Base-by-base conservation (phyloP, 1,140 invertebrate genomes). In the Ganaspis sp. region DNA sequence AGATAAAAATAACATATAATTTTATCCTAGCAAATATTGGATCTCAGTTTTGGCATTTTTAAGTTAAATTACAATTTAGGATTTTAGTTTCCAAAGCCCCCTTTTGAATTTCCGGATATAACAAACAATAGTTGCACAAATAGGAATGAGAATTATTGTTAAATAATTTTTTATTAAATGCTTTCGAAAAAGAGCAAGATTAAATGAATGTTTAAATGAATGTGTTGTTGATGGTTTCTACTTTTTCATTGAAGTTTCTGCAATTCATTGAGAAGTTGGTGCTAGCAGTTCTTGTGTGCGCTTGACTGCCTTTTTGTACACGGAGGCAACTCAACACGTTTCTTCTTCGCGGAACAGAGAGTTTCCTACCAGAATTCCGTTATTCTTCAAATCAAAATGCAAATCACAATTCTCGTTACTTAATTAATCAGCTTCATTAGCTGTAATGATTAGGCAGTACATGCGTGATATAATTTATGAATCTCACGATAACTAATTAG, bases 351-450 rank as follows among this genome's bases (percentile, higher is more conserved):
- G 23, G 26, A 34, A 29, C 58, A 64, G 12, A 29, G 15, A 64
- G 23, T 12, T 4, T 9, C 11, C 23, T 15, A 4, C 21, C 9
- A 26, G 9, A 64, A 64, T n/a, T 64, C 58, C 58, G 58, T 64
- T 34, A 64, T 64, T 64, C 58, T 64, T 64, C 15, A 64, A 64
- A 64, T 64, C 58, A 64, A 29, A 64, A 64, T 64, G 58, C 26
- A 64, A 64, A 64, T 64, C 58, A n/a, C 23, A 64, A 34, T 34
- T 64, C 58, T 64, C 23, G 12, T 64, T 64, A 29, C 15, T 29
- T 34, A 64, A 4, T 64, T 64, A 64, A 64, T 64, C 23, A 64
- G 58, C 58, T 64, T 64, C 58, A 64, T 64, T 64, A 64, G 23
- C 58, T 64, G 58, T 64, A 64, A 64, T 64, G 58, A 64, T 34